A percentile compares a stretch with the other conserved stretches of the same genome.
phyloP scores from a whole-genome alignment of 1,140 invertebrate species.

The Vollenhovia emeryi region DNA sequence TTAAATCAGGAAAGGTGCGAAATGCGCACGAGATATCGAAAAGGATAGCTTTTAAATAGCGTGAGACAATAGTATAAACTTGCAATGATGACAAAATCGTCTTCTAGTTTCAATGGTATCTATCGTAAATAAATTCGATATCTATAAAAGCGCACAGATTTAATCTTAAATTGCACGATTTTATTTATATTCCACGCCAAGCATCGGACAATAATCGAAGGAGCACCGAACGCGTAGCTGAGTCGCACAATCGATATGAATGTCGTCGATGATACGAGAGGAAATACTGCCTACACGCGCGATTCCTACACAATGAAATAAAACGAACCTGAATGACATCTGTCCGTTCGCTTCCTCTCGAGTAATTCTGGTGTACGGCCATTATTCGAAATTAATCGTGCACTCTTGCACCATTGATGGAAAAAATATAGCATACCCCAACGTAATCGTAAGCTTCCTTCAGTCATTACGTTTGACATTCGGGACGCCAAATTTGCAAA shows the following conservation, averaged over 20 bases:
- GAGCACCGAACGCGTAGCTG: conserved; percentile 3
- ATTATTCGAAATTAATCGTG: conserved; percentile 13
- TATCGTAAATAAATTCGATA: neutral
- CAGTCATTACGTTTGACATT: neutral
- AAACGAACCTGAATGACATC: conserved; percentile 1
- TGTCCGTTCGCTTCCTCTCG: neutral
- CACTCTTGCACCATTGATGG: neutral
- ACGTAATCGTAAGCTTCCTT: neutral
- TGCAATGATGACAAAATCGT: neutral
- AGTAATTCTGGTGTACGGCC: neutral
- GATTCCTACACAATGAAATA: conserved; percentile 10
- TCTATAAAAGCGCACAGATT: neutral
- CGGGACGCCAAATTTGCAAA: neutral
- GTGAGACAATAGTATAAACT: neutral
- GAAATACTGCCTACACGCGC: conserved; percentile 3
- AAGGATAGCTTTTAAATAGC: neutral
- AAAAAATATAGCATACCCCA: neutral
- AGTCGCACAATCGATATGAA: conserved; percentile 48
- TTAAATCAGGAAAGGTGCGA: neutral
- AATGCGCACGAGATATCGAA: neutral
- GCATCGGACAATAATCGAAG: neutral
- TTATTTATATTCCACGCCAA: conserved; percentile 57
- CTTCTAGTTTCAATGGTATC: neutral
- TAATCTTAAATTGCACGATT: conserved; percentile 40
- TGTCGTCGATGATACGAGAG: conserved; percentile 27